phyloP scores from a whole-genome alignment of 2,797 vertebrate genomes.

The Tamandua tetradactyla region DNA sequence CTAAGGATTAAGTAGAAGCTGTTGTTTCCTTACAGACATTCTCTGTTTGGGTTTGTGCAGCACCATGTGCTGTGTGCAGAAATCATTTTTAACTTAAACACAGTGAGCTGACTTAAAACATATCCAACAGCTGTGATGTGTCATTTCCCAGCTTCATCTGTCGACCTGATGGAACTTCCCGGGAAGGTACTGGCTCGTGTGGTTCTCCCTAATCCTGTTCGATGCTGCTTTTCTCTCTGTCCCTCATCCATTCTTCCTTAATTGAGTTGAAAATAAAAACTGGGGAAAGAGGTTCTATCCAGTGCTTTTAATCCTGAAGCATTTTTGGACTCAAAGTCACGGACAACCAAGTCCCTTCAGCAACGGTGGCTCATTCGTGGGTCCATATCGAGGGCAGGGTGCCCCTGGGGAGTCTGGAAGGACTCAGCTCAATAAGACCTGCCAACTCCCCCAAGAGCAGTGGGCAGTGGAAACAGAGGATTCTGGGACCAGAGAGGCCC shows the following conservation, averaged over 20 bases:
- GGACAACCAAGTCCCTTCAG: too few relatives aligned
- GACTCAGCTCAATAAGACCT: not conserved
- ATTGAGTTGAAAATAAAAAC: not conserved
- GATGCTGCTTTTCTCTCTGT: not conserved
- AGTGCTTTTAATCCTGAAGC: not conserved
- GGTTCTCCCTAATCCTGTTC: rapidly evolving
- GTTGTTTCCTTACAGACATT: not conserved
- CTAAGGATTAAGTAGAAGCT: not conserved
- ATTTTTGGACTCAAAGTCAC: not conserved
- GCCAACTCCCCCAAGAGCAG: not conserved
- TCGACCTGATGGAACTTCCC: not conserved
- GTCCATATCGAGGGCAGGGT: not conserved
- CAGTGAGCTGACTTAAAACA: not conserved
- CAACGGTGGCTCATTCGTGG: not conserved
- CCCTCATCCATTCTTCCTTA: not conserved
- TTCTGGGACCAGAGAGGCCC: too few relatives aligned
- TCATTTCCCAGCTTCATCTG: not conserved
- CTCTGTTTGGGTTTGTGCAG: not conserved
- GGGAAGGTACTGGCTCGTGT: not conserved
- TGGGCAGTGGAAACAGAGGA: not conserved
- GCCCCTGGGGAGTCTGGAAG: not conserved
- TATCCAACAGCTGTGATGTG: rapidly evolving
- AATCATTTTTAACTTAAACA: not conserved
- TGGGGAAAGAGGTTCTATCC: not conserved
- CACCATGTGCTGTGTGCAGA: not conserved